Conservation (phyloP, 2,888 invertebrate genomes). For the Tetragonula carbonaria region DNA sequence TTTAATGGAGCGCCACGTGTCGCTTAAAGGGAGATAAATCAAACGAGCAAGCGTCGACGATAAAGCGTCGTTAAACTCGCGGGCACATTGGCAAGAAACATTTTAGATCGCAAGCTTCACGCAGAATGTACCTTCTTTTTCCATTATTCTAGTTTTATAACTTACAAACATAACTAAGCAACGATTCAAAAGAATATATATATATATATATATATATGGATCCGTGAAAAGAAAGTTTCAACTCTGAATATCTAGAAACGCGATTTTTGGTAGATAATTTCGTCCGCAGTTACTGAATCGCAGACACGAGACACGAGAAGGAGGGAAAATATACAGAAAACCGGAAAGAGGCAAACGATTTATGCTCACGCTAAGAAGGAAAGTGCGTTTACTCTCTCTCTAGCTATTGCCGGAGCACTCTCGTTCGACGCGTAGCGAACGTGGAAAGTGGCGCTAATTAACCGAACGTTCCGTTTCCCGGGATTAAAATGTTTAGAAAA, state of each 20-base stretch:
- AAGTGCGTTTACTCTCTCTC: conserved; percentile 43
- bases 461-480: conserved; percentile 10
- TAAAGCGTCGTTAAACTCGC: conserved; percentile 46
- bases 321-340: not conserved
- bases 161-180: not conserved
- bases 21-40: conserved; percentile 63
- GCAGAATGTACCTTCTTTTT: not conserved
- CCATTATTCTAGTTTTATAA: not conserved
- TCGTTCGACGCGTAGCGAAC: conserved; percentile 13
- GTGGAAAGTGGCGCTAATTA: conserved; percentile 51
- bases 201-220: not conserved
- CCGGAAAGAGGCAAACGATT: conserved; percentile 42
- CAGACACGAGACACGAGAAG: not conserved
- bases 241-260: not conserved
- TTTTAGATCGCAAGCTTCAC: not conserved
- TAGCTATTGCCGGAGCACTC: conserved; percentile 18
- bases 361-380: conserved; percentile 49
- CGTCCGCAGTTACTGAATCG: not conserved
- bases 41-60: conserved; percentile 41
- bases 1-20: conserved; percentile 39
- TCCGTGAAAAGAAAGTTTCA: not conserved
- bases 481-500: conserved; percentile 37
- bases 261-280: not conserved
- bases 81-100: conserved; percentile 14
- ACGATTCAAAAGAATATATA: too few relatives aligned